A percentile compares a stretch with the other conserved stretches of the same genome.
Conservation (phyloP, 2,797 vertebrate genomes). For the Microhierax caerulescens region DNA sequence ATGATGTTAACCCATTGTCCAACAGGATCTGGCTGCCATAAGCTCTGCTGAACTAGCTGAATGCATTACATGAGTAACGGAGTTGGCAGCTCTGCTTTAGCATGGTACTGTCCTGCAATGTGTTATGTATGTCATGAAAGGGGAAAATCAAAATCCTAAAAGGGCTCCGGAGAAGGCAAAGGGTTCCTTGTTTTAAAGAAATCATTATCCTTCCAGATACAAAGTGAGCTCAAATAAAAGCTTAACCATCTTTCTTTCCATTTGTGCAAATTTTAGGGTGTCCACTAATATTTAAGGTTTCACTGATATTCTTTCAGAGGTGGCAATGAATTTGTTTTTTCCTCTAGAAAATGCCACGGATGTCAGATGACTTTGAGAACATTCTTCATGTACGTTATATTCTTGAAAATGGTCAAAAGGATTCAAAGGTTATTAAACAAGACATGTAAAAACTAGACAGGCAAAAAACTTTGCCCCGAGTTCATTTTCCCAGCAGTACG, state of each 20-base stretch:
- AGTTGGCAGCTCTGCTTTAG: neutral
- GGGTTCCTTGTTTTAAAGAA: neutral
- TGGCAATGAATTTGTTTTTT: rapidly evolving
- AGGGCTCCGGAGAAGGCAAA: neutral
- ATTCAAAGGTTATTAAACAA: neutral
- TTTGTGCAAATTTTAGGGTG: neutral
- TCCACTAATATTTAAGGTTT: neutral
- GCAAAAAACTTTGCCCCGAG: neutral
- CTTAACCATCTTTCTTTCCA: neutral
- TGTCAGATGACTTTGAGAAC: neutral
- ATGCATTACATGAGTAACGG: neutral
- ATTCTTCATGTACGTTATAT: neutral
- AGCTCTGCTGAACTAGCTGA: neutral
- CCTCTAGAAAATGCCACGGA: neutral
- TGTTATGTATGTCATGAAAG: neutral
- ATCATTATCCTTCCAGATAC: neutral
- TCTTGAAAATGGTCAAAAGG: neutral
- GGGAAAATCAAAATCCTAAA: neutral
- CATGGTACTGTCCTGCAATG: neutral
- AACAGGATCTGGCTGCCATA: neutral
- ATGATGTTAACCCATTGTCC: neutral
- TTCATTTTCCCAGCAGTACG: neutral
- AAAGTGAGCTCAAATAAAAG: neutral
- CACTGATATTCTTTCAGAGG: neutral
- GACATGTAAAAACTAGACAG: neutral